Evolutionary conservation across 2,888 invertebrate genomes (phyloP).

Genomic region (Ichneumon xanthorius): DNA sequence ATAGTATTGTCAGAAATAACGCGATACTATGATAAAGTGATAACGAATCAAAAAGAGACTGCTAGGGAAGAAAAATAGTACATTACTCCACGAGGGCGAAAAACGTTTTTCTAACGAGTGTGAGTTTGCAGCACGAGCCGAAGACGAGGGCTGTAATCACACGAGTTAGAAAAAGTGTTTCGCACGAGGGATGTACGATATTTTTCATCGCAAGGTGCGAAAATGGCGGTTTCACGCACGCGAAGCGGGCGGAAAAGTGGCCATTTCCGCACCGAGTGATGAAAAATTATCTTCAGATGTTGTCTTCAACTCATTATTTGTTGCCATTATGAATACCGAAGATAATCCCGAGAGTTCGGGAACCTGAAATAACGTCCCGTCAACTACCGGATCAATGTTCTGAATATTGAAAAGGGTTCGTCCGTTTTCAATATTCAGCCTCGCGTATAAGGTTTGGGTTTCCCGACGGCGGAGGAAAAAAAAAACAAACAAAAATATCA

Average conservation of each 20-base stretch:
- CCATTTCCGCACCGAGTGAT: no score
- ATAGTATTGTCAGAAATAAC: not conserved
- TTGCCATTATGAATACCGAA: not conserved
- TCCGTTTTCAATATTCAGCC: no score
- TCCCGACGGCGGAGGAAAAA: slow-evolving; percentile 17
- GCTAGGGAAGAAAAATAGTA: not conserved
- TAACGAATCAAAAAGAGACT: not conserved
- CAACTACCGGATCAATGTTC: not conserved
- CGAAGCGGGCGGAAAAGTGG: no score
- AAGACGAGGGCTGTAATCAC: no score
- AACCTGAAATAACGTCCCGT: not conserved
- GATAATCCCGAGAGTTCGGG: not conserved
- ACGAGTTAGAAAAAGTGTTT: no score
- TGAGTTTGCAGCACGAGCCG: no score
- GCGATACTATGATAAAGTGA: not conserved
- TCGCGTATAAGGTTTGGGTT: not conserved
- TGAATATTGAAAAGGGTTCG: slow-evolving; percentile 36
- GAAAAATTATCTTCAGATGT: no score
- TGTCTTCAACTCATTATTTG: not conserved
- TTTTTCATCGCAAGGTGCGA: no score
- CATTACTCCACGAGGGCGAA: no score
- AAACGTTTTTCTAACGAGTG: no score
- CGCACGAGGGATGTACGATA: no score
- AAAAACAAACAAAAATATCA: not conserved
- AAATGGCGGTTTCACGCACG: no score